Conservation (phyloP, 23 tunicate species). For the Aplidium turbinatum region DNA sequence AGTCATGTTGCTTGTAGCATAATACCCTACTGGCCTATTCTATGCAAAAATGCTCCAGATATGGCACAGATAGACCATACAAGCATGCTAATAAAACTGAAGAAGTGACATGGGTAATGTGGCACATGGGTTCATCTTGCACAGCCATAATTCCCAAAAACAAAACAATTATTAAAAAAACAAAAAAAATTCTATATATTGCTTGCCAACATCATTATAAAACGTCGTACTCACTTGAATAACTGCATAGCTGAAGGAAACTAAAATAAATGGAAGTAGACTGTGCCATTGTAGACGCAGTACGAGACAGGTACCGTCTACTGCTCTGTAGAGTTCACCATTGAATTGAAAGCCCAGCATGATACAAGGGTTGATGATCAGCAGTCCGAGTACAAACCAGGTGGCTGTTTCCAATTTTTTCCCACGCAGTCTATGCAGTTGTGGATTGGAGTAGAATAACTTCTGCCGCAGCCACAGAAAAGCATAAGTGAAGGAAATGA, state of each 20-base stretch:
- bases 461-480: conserved; percentile 45
- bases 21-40: no score
- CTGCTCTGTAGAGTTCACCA: conserved; percentile 21
- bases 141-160: no score
- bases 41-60: no score
- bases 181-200: no score
- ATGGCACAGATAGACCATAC: no score
- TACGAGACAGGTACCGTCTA: conserved; percentile 26
- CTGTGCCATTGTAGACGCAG: neutral
- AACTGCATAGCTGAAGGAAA: conserved; percentile 46
- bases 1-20: no score
- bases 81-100: no score
- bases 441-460: conserved; percentile 16
- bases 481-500: conserved; percentile 19
- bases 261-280: conserved; percentile 34
- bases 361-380: conserved; percentile 34
- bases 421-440: conserved; percentile 18
- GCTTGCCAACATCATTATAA: neutral
- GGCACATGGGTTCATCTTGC: no score
- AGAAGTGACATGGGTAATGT: no score
- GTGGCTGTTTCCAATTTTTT: conserved; percentile 20
- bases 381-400: conserved; percentile 27
- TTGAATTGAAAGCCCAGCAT: conserved; percentile 62
- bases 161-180: no score
- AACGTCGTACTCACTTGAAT: conserved; percentile 32